Evolutionary conservation across 2,113 vertebrate species (phyloP).

Genomic region (Nyctibius bracteatus): DNA sequence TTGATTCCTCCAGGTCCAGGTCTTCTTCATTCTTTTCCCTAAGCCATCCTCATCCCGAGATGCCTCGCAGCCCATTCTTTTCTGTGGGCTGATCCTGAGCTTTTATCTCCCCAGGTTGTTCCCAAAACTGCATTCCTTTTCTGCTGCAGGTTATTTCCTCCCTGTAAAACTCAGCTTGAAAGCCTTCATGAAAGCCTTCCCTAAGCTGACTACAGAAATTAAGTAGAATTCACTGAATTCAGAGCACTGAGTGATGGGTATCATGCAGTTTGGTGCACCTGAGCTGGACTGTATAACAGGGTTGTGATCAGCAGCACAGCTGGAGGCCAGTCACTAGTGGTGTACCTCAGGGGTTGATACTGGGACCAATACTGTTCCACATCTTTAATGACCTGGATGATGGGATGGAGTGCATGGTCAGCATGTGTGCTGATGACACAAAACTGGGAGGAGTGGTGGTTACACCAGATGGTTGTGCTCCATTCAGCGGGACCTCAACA

Average conservation of each 20-base stretch:
- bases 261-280: not conserved
- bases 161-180: not conserved
- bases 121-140: not conserved
- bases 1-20: not conserved
- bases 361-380: too few species aligned
- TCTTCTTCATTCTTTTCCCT: not conserved
- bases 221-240: not conserved
- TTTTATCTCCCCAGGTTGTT: not conserved
- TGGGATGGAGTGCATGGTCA: too few species aligned
- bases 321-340: too few species aligned
- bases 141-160: not conserved
- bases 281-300: not conserved
- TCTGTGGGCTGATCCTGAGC: not conserved
- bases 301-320: not conserved
- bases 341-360: too few species aligned
- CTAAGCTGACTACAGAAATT: not conserved
- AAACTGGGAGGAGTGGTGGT: too few species aligned
- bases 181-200: not conserved
- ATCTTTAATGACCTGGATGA: too few species aligned
- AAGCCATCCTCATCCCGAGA: not conserved
- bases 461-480: too few species aligned
- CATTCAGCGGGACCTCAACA: too few species aligned
- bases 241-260: not conserved
- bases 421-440: too few species aligned
- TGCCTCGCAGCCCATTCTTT: not conserved